Conservation (phyloP, 1,140 invertebrate species). For the Asbolus verrucosus region DNA sequence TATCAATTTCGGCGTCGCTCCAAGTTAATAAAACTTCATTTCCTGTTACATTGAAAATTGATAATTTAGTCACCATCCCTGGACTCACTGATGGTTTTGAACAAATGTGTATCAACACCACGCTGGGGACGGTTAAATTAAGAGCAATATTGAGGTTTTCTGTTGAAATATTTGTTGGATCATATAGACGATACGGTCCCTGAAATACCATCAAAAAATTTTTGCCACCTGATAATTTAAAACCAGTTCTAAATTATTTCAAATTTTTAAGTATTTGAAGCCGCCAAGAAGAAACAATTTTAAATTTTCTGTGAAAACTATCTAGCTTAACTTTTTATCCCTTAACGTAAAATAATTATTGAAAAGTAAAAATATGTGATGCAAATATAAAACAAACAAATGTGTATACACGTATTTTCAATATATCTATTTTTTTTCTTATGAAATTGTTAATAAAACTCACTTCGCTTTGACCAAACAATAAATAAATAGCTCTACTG, state of each 20-base stretch:
- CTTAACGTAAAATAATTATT: too few relatives aligned
- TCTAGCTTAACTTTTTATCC: too few relatives aligned
- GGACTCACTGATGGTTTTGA: slow-evolving; percentile 42
- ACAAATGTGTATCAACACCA: slow-evolving; percentile 57
- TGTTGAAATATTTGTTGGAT: slow-evolving; percentile 29
- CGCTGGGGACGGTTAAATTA: slow-evolving; percentile 52
- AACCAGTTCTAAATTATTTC: neutral
- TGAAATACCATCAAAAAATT: slow-evolving; percentile 33
- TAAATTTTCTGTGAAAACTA: too few relatives aligned
- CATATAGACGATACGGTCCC: slow-evolving; percentile 44
- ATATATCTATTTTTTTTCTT: too few relatives aligned
- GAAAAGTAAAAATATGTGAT: too few relatives aligned
- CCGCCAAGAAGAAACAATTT: too few relatives aligned
- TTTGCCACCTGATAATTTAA: too few relatives aligned
- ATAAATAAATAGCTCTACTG: neutral
- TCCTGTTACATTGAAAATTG: slow-evolving; percentile 54
- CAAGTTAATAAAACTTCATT: slow-evolving; percentile 59
- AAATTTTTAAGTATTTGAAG: too few relatives aligned
- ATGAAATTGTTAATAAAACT: too few relatives aligned
- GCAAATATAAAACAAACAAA: too few relatives aligned
- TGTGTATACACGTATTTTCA: too few relatives aligned
- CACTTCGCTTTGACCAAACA: too few relatives aligned
- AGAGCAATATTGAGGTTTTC: slow-evolving; percentile 42
- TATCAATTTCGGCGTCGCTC: slow-evolving; percentile 52
- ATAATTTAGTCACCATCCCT: slow-evolving; percentile 50